Conservation (phyloP, 1,140 invertebrate genomes). For the Cardiocondyla obscurior region DNA sequence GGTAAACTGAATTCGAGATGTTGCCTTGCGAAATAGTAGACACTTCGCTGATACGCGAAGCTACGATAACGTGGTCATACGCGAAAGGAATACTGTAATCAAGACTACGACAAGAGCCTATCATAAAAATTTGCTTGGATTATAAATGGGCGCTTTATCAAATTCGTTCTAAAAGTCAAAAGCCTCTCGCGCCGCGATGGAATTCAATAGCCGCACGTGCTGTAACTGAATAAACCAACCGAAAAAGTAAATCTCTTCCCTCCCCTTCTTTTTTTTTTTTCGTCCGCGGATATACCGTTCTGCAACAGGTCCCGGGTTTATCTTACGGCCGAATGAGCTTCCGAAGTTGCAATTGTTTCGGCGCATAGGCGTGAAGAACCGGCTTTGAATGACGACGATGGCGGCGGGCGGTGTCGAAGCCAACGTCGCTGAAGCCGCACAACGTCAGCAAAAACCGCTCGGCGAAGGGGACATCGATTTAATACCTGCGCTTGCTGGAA, state of each 20-base stretch:
- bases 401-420: neutral
- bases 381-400: slow-evolving; percentile 60
- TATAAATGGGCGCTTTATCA: neutral
- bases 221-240: neutral
- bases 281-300: slow-evolving; percentile 25
- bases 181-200: neutral
- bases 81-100: neutral
- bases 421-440: slow-evolving; percentile 12
- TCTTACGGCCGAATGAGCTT: slow-evolving; percentile 61
- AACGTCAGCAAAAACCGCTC: slow-evolving; percentile 47
- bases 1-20: slow-evolving; percentile 18
- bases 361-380: slow-evolving; percentile 57
- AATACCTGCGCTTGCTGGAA: slow-evolving; percentile 29
- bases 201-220: neutral
- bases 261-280: neutral
- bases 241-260: slow-evolving; percentile 73
- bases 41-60: neutral
- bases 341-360: slow-evolving; percentile 65
- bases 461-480: slow-evolving; percentile 49
- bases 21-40: slow-evolving; percentile 16
- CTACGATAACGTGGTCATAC: neutral
- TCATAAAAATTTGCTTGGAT: neutral
- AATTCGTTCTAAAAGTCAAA: neutral
- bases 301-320: slow-evolving; percentile 68
- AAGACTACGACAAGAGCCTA: neutral